Evolutionary conservation across 2,113 vertebrate genomes (phyloP), one percentile per base, ranked within the genome.

Genomic region (Pithys albifrons): DNA sequence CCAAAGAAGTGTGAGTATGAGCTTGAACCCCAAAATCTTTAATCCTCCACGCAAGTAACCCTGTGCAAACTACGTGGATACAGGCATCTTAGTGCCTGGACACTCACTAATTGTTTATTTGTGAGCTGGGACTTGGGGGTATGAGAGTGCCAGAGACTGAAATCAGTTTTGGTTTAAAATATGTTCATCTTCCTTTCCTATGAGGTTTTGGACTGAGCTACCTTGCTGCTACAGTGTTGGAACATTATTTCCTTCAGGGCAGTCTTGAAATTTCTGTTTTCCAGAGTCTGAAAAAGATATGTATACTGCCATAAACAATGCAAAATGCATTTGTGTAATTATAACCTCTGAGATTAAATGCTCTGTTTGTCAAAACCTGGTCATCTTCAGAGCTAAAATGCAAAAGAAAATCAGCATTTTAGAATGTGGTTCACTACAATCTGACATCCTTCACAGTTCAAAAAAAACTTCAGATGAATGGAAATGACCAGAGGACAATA

Each of bases 101-200:
- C 1, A 2, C 29, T 58, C 1, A 0, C 13, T 52, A 23, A 48
- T n/a, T 51, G 6, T 51, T 77, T 71, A 35, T 19, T 13, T 0
- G 0, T 66, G 1, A 45, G 31, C 59, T 71, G 31, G 6, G 37
- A 10, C 13, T 58, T 66, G 8, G 17, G 24, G 6, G 2, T 69
- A 51, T 43, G 15, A 51, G 1, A 66, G 5, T 24, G n/a, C n/a
- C 33, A 66, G 37, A 87, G 28, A 27, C 14, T 78, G 52, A 67
- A 72, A 78, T 43, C 15, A 28, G 3, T 8, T 82, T 6, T 55
- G 8, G 7, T 92, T 75, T 54, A 81, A 85, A 89, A 75, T 48
- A 33, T 1, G 1, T 75, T 82, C 5, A 33, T 71, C 31, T 88
- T 85, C 64, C 25, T 12, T 90, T 92, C 35, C 23, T 51, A 2